phyloP scores from a whole-genome alignment of 2,113 vertebrate species.

The Probosciger aterrimus region DNA sequence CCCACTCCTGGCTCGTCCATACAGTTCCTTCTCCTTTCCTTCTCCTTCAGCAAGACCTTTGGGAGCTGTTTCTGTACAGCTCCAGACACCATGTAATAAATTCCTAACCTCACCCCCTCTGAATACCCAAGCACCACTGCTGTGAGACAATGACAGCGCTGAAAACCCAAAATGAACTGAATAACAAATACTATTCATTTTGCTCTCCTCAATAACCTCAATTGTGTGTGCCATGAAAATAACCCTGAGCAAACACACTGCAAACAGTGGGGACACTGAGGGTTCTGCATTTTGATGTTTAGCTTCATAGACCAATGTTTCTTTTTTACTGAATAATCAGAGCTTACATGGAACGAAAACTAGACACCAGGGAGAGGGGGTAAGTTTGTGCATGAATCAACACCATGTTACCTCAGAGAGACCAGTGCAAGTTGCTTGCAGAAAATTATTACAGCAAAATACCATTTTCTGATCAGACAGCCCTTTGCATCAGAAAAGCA shows the following conservation, averaged over 20 bases:
- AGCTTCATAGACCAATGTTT: background rate
- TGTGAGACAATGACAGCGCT: background rate
- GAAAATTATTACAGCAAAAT: background rate
- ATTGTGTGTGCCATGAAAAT: constrained; percentile 31
- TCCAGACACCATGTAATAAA: background rate
- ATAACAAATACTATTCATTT: background rate
- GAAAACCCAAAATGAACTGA: constrained; percentile 22
- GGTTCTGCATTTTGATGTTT: constrained; percentile 23
- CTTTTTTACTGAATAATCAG: constrained; percentile 16
- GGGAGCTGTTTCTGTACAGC: background rate
- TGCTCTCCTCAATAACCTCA: constrained; percentile 28
- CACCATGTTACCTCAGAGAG: background rate
- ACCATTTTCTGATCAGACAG: background rate
- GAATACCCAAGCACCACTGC: background rate
- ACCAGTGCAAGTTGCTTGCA: background rate
- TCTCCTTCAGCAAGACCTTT: background rate
- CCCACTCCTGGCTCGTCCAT: background rate
- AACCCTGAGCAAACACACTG: constrained; percentile 17
- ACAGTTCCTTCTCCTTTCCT: background rate
- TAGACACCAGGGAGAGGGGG: background rate
- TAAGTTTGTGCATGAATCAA: constrained; percentile 28
- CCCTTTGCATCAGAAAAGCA: background rate
- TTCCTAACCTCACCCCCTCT: background rate
- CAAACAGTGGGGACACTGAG: constrained; percentile 4
- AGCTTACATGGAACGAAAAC: background rate